Evolutionary conservation across 2,888 invertebrate species (phyloP), one percentile per base, ranked within the genome.

Genomic region (Melikaiella ostensackeni): DNA sequence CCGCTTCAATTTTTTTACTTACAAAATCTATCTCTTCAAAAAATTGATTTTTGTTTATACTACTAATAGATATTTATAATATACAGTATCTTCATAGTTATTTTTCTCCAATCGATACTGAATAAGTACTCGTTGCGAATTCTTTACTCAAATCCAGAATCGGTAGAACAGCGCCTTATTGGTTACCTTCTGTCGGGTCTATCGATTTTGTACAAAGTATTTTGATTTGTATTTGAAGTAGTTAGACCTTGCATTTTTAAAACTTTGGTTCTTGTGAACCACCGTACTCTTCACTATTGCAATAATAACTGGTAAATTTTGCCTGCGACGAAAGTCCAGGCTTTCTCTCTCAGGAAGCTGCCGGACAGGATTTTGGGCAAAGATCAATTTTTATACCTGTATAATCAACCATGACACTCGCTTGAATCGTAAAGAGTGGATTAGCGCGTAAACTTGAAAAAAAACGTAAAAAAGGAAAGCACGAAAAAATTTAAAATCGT

Each of bases 111-210:
- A 7, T n/a, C n/a, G 8, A 55, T 1, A 46, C 16, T 24, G 16
- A 35, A 42, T 24, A 66, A 66, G 1, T 46, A 19, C 24, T 46
- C 27, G 21, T 46, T 11, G 30, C 21, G 21, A 55, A 9, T 55
- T 55, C 19, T 66, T 27, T 42, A 46, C 27, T 13, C 2, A 66
- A 55, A 38, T 77, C 61, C 77, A 80, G 80, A 82, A 82, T 82
- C 80, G 82, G 80, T 66, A 64, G 76, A 77, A 75, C 75, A 78
- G 80, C 81, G 81, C 81, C 77, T 80, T 81, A 79, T 76, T 81
- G 77, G 77, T 81, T 79, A 79, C 61, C 77, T 79, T 77, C 77
- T 33, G 30, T 59, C 42, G 64, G 75, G 64, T 75, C 64, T 61
- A 70, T 57, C n/a, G 11, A 70, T 76, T 76, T 76, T 70, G 27